These are phyloP conservation scores for Sebastolobus alascanus DNA, from an alignment of 2,797 vertebrate species.

Conservation along the genomic window DNA sequence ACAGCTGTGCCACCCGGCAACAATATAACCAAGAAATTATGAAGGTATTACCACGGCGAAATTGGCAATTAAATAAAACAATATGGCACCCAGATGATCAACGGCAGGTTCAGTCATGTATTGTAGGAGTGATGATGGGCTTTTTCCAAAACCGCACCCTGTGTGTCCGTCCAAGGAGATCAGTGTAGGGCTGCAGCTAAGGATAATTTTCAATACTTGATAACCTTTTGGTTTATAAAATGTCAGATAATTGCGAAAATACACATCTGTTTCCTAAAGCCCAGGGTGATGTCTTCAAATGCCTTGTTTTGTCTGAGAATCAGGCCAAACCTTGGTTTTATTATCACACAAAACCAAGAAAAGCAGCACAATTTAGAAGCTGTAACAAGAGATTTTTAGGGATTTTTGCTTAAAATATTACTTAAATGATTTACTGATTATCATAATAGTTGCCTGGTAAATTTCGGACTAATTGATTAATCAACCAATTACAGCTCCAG, in stretches of 20 bases:
- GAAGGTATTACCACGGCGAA: slow-evolving; percentile 37
- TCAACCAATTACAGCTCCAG: background rate
- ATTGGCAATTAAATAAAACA: slow-evolving; percentile 51
- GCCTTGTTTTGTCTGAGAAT: background rate
- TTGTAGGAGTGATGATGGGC: background rate
- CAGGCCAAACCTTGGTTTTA: background rate
- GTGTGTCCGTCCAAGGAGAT: slow-evolving; percentile 5
- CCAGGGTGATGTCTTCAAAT: background rate
- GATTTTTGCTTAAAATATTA: background rate
- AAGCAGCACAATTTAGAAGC: background rate
- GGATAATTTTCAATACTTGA: background rate
- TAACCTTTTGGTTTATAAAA: background rate
- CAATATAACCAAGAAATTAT: slow-evolving; percentile 58
- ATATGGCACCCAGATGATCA: slow-evolving; percentile 28
- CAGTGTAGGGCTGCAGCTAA: background rate
- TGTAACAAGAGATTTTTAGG: background rate
- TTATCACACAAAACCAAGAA: slow-evolving; percentile 3
- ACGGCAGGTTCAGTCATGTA: background rate
- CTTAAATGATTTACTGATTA: background rate
- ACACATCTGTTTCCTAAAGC: background rate
- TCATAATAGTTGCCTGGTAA: background rate
- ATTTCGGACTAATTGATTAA: background rate
- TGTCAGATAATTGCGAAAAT: background rate
- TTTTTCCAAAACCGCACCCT: slow-evolving; percentile 32
- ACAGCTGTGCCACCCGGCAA: slow-evolving; percentile 47